phyloP scores from a whole-genome alignment of 2,113 vertebrate species.

The Manacus vitellinus region DNA sequence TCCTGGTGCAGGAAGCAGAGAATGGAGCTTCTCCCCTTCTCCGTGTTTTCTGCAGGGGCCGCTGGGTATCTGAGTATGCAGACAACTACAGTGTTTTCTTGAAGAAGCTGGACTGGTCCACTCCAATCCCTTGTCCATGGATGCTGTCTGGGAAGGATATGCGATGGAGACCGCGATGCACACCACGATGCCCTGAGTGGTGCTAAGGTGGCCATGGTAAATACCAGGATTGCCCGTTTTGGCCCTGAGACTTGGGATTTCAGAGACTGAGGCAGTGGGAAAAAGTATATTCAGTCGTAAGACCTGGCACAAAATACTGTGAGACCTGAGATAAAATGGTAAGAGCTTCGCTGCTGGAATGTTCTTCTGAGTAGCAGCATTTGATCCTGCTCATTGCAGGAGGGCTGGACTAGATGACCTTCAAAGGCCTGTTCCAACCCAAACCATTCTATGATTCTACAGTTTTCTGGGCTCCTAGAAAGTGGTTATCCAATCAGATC shows the following conservation, averaged over 20 bases:
- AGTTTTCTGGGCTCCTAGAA: background rate
- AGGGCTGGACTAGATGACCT: background rate
- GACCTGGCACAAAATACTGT: background rate
- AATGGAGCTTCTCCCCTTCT: background rate
- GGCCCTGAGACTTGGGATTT: background rate
- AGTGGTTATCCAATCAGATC: background rate
- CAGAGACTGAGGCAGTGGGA: background rate
- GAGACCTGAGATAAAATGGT: background rate
- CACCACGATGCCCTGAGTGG: background rate
- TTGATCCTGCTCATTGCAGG: background rate
- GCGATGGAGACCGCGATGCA: background rate
- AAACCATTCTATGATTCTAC: background rate
- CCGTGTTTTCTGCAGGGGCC: background rate
- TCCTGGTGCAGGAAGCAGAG: background rate
- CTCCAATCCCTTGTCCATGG: background rate
- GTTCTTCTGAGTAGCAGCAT: background rate
- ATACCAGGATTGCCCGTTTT: background rate
- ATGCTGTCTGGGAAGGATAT: background rate
- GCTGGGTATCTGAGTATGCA: conserved; percentile 40
- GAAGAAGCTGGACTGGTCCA: background rate
- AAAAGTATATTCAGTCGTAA: accelerated
- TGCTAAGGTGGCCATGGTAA: background rate
- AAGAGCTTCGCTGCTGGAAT: background rate
- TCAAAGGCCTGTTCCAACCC: background rate
- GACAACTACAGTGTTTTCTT: conserved; percentile 44